These are phyloP conservation scores for Saturnia japonica DNA, from an alignment of 2,888 invertebrate genomes.

Conservation along the genomic window DNA sequence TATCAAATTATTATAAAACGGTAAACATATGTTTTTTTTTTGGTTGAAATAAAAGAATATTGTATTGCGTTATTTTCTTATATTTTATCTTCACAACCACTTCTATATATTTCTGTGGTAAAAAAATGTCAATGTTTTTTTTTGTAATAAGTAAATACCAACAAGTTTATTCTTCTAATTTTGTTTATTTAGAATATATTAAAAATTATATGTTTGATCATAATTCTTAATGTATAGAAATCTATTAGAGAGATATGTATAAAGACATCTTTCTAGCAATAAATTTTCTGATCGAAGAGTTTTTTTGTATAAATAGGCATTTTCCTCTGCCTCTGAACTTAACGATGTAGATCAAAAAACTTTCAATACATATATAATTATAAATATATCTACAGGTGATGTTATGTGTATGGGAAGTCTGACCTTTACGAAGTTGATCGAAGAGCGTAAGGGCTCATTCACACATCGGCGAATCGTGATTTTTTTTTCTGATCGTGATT, in stretches of 20 bases:
- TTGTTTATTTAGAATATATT: not conserved
- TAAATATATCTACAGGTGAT: no score
- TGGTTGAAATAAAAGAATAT: not conserved
- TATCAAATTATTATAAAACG: constrained; percentile 1
- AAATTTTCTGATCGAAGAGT: not conserved
- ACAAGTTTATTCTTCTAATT: not conserved
- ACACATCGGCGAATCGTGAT: no score
- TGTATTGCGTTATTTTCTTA: not conserved
- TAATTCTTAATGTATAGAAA: not conserved
- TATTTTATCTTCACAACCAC: not conserved
- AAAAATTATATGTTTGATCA: not conserved
- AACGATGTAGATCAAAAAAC: not conserved
- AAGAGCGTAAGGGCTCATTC: no score
- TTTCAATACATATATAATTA: not conserved
- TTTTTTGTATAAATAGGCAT: not conserved
- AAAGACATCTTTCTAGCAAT: not conserved
- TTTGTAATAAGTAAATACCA: not conserved
- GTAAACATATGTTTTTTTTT: not conserved
- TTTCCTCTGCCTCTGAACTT: not conserved
- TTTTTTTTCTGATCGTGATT: no score
- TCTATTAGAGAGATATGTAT: not conserved
- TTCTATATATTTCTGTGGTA: not conserved
- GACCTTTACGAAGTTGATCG: not conserved
- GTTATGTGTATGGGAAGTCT: not conserved
- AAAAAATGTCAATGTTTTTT: not conserved